Evolutionary conservation across 2,888 invertebrate genomes (phyloP).

Genomic region (Volucella inanis): DNA sequence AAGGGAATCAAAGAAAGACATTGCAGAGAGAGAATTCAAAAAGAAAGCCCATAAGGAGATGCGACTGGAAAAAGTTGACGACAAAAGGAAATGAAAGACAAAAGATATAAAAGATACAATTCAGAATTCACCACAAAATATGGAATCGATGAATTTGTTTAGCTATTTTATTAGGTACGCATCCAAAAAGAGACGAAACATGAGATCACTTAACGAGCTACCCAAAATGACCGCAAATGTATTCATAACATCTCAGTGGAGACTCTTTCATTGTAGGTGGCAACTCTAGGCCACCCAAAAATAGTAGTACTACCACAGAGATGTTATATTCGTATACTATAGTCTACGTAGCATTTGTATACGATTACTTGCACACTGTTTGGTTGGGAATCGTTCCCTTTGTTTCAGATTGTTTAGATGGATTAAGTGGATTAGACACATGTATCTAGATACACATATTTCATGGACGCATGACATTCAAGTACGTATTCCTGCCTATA

Average conservation of each 20-base stretch:
- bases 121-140: conserved; percentile 11
- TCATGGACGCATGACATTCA: too few species aligned
- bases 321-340: not conserved
- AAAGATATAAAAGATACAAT: conserved; percentile 9
- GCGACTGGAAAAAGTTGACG: conserved; percentile 16
- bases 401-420: too few species aligned
- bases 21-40: conserved; percentile 46
- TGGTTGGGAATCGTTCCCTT: too few species aligned
- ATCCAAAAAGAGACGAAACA: not conserved
- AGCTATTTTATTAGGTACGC: conserved; percentile 49
- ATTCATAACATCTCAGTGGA: not conserved
- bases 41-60: conserved; percentile 45
- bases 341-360: too few species aligned
- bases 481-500: too few species aligned
- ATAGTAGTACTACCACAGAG: not conserved
- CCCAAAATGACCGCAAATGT: not conserved
- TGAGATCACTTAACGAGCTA: not conserved
- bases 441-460: too few species aligned
- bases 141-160: conserved; percentile 53
- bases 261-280: not conserved
- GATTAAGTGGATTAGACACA: too few species aligned
- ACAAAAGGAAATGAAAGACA: not conserved
- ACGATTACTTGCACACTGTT: too few species aligned
- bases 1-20: not conserved
- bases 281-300: conserved; percentile 43